Percentiles rank a stretch among this genome's conserved stretches.
Conservation (phyloP, 1,140 invertebrate species). For the Leptinotarsa texana region DNA sequence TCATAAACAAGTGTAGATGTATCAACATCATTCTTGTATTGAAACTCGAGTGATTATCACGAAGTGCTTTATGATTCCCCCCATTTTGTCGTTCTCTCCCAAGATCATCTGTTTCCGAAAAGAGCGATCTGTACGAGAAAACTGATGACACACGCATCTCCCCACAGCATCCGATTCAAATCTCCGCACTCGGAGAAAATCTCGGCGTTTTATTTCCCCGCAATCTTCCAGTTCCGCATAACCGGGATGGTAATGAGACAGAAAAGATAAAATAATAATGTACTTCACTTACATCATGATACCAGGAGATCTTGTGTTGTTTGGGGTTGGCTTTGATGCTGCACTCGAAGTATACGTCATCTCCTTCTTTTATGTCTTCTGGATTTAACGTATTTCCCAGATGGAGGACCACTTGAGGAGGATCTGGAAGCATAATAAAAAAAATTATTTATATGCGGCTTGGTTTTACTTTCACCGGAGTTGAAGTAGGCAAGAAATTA, state of each 20-base stretch:
- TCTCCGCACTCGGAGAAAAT: not conserved
- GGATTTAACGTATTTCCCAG: slow-evolving; percentile 84
- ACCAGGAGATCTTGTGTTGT: slow-evolving; percentile 83
- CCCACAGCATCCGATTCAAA: too few species aligned
- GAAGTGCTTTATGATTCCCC: too few species aligned
- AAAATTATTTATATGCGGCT: not conserved
- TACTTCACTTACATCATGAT: slow-evolving; percentile 75
- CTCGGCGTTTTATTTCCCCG: not conserved
- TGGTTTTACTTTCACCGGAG: not conserved
- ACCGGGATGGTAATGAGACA: not conserved
- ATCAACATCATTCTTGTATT: too few species aligned
- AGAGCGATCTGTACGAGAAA: too few species aligned
- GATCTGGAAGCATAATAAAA: slow-evolving; percentile 66
- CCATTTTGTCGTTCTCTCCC: too few species aligned
- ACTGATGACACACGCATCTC: too few species aligned
- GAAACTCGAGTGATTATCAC: too few species aligned
- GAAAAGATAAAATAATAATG: slow-evolving; percentile 1
- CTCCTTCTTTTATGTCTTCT: slow-evolving; percentile 86
- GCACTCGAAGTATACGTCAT: slow-evolving; percentile 93
- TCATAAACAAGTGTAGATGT: too few species aligned
- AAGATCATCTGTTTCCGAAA: too few species aligned
- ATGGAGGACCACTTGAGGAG: slow-evolving; percentile 79
- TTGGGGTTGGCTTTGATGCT: slow-evolving; percentile 83
- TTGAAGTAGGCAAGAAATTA: not conserved
- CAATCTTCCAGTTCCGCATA: not conserved